Conservation (phyloP, 2,113 vertebrate species). For the Leiothrix lutea region DNA sequence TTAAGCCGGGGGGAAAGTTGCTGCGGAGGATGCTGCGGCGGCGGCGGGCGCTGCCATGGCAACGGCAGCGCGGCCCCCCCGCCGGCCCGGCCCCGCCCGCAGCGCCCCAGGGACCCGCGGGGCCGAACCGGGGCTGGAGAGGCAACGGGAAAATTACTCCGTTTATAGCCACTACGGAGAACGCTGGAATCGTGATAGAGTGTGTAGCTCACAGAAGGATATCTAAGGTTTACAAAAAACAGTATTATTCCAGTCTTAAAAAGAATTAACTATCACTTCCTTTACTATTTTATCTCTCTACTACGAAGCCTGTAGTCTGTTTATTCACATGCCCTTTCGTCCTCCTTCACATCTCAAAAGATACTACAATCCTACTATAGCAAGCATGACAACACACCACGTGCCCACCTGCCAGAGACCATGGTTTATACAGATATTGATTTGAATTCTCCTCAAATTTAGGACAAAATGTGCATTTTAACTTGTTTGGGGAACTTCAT, state of each 20-base stretch:
- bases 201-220: accelerated
- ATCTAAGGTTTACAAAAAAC: accelerated
- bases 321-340: not conserved
- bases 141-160: accelerated
- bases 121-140: accelerated
- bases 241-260: accelerated
- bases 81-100: no score
- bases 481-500: not conserved
- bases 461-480: not conserved
- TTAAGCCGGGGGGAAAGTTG: no score
- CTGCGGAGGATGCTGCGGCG: no score
- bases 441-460: not conserved
- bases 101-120: not conserved
- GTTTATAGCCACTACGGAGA: accelerated
- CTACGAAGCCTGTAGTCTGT: not conserved
- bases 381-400: accelerated
- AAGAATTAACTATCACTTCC: not conserved
- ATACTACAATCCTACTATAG: not conserved
- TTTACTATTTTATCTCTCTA: not conserved
- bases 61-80: no score
- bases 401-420: not conserved
- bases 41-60: no score
- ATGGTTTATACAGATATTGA: not conserved
- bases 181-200: accelerated
- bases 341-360: not conserved